Base-by-base conservation (phyloP, 2,888 invertebrate species). In the Timema cristinae region DNA sequence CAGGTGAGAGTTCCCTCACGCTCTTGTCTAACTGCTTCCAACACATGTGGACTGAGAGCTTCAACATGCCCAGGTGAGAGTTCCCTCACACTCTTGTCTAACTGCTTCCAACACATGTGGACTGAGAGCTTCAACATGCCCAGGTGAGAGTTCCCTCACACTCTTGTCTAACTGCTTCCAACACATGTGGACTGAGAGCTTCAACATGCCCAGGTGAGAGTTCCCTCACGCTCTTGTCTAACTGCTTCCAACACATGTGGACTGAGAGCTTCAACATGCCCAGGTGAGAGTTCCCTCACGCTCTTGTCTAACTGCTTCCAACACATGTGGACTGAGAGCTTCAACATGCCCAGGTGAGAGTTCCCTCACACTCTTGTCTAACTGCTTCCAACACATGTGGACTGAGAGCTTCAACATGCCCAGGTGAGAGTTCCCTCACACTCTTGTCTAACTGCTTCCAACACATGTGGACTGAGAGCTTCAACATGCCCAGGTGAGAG, bases 31-130 rank as follows among this genome's bases (percentile, higher is more conserved):
- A n/a, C 75, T 96, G 95, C 78, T 84, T 97, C 66, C 96, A 97
- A 77, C 91, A 93, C 79, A 84, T 96, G 13, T 97, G 97, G 97
- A 92, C 92, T 0, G 97, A 97, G 78, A 89, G 84, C 73, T 84
- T 77, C 56, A 80, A 79, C 11, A 75, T 81, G 11, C 79, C 82
- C 50, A 82, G 82, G 83, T 82, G 77, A 76, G 77, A 76, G 66
- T 61, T 75, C 67, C 32, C 4, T 32, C 32, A 32, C 32, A 32
- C 32, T 32, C n/a, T n/a, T n/a, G n/a, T n/a, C n/a, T n/a, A n/a
- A n/a, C 75, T 96, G 95, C 78, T 84, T 97, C 66, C 96, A 97
- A 77, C 91, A 93, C 79, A 84, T 96, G 13, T 97, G 97, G 97
- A 92, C 92, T 0, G 97, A 97, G 78, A 89, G 84, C 73, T 84